Conservation (phyloP, 2,113 vertebrate species). For the Dicentrarchus labrax region DNA sequence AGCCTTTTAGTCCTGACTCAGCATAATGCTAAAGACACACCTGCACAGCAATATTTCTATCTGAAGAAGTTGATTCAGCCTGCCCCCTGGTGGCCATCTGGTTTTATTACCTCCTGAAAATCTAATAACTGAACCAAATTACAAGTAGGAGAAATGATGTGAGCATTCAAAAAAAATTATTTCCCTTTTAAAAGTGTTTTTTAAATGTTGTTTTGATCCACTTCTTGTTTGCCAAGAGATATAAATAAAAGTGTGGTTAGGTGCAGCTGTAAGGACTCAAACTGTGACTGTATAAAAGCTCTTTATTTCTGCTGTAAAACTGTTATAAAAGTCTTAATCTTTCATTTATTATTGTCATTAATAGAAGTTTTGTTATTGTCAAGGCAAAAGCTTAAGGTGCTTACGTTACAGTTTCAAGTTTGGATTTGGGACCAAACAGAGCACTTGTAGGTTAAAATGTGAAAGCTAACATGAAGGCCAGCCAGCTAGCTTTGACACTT, state of each 20-base stretch:
- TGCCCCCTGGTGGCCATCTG: slow-evolving; percentile 55
- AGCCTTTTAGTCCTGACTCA: not conserved
- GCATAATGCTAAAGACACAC: not conserved
- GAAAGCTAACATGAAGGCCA: slow-evolving; percentile 36
- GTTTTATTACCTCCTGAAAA: slow-evolving; percentile 4
- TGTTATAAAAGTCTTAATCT: not conserved
- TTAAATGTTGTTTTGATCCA: not conserved
- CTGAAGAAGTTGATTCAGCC: slow-evolving; percentile 36
- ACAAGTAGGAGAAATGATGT: not conserved
- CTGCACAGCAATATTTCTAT: not conserved
- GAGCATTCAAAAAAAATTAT: not conserved
- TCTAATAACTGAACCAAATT: not conserved
- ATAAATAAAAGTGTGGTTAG: not conserved
- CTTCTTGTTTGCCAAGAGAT: not conserved
- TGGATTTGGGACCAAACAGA: not conserved
- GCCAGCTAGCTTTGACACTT: slow-evolving; percentile 29
- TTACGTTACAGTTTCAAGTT: slow-evolving; percentile 1
- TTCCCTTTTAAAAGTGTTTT: not conserved
- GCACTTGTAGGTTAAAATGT: slow-evolving; percentile 8
- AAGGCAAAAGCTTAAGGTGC: slow-evolving; percentile 25
- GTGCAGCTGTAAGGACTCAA: not conserved
- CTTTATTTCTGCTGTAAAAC: slow-evolving; percentile 39
- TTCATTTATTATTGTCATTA: slow-evolving; percentile 2
- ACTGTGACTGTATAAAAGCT: slow-evolving; percentile 1
- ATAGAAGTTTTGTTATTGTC: not conserved